These are phyloP conservation scores for Sarotherodon lohbergeri DNA, from an alignment of 2,113 vertebrate genomes.

Conservation along the genomic window DNA sequence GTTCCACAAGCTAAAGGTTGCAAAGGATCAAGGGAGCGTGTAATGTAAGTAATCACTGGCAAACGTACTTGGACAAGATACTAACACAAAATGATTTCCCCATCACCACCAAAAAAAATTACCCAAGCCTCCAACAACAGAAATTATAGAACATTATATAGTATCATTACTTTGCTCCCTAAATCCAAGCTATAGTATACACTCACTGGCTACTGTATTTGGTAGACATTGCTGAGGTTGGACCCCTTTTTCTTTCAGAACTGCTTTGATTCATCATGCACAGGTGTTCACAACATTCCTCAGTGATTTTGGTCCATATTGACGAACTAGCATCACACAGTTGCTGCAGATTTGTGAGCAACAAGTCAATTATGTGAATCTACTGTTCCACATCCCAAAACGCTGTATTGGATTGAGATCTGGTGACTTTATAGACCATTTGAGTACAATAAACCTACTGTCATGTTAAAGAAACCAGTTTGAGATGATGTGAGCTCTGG, in stretches of 20 bases:
- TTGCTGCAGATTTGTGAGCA: background rate
- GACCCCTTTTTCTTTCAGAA: background rate
- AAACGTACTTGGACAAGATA: background rate
- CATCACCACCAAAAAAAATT: background rate
- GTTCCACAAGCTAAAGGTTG: background rate
- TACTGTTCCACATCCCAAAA: rapidly evolving
- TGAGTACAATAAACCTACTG: background rate
- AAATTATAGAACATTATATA: background rate
- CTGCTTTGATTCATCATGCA: background rate
- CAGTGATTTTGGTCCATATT: rapidly evolving
- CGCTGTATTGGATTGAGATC: background rate
- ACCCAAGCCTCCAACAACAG: background rate
- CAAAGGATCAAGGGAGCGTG: background rate
- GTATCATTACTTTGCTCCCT: background rate
- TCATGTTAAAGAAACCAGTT: background rate
- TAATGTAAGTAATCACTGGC: background rate
- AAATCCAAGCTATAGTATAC: background rate
- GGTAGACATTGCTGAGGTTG: background rate
- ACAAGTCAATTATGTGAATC: background rate
- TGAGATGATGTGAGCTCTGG: background rate
- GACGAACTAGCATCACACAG: background rate
- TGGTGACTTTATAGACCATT: background rate
- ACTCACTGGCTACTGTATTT: background rate
- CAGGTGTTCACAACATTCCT: background rate
- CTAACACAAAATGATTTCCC: background rate